A percentile compares a stretch with the other conserved stretches of the same genome.
Conservation (phyloP, 2,888 invertebrate genomes). For the Macaria liturata region DNA sequence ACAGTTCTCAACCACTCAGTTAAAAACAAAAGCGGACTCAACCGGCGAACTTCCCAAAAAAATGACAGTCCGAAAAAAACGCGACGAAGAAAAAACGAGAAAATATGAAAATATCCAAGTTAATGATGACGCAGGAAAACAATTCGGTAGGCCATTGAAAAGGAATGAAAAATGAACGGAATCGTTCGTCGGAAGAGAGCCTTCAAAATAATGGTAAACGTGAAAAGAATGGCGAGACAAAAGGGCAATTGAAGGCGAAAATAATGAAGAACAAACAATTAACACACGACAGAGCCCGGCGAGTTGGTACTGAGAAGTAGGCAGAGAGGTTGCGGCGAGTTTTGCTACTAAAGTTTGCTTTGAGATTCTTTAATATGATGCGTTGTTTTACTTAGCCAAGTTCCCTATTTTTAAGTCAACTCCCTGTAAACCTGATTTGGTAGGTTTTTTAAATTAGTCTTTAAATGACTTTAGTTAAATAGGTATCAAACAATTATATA, state of each 20-base stretch:
- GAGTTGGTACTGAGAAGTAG: constrained; percentile 33
- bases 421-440: no score
- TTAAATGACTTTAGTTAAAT: no score
- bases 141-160: constrained; percentile 69
- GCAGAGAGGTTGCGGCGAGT: constrained; percentile 29
- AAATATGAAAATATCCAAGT: constrained; percentile 51
- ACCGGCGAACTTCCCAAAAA: constrained; percentile 26
- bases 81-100: constrained; percentile 4
- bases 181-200: constrained; percentile 72
- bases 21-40: constrained; percentile 27
- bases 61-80: constrained; percentile 26
- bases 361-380: no score
- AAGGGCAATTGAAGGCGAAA: constrained; percentile 81
- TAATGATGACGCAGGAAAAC: constrained; percentile 77
- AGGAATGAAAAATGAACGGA: constrained; percentile 73
- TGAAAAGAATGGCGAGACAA: constrained; percentile 74
- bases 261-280: constrained; percentile 82
- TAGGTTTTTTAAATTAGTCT: no score
- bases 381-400: no score
- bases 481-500: no score
- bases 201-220: constrained; percentile 69
- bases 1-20: constrained; percentile 2
- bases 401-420: no score
- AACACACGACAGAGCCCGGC: constrained; percentile 65
- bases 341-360: no score